Evolutionary conservation across 2,113 vertebrate genomes (phyloP), one percentile per base, ranked within the genome.

Genomic region (Formicarius rufipectus): DNA sequence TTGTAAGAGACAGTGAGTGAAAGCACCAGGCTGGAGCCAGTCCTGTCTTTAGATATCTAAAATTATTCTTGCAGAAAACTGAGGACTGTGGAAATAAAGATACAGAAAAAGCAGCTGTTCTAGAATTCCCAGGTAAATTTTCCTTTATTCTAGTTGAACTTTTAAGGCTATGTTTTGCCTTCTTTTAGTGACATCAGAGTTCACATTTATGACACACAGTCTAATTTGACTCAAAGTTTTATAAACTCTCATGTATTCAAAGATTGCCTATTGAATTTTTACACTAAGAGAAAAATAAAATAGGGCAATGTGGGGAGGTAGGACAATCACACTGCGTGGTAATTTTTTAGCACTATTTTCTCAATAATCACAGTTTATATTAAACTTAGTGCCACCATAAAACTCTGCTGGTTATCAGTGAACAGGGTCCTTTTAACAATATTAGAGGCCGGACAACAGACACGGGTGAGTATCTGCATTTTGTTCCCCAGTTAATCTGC

Each of bases 161-260:
- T 53, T 42, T 42, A 37, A 47, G 18, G 47, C 8, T 21, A 24
- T 15, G 78, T n/a, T 42, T 86, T 25, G 55, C 58, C 42, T 58
- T 21, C 5, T 3, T 7, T 33, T 17, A 6, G n/a, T 9, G 25
- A 30, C 27, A 53, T 45, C 24, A 18, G 19, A 18, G 13, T 20
- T 71, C 13, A 33, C n/a, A 1, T 28, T 42, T n/a, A 23, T 11
- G 12, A 2, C 2, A 22, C n/a, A 15, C 1, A 0, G 5, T 2
- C 35, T 40, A 15, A 44, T 55, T 59, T 63, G 23, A 30, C 14
- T 42, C 20, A 3, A 77, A 63, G 13, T 59, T 69, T 47, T 87
- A 84, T 14, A n/a, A 84, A 87, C 6, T 12, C 25, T 45, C 56
- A 35, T 14, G 2, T n/a, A 55, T 31, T 62, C 35, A 90, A 52